Percentiles rank a stretch among this genome's conserved stretches.
Conservation (phyloP, 2,888 invertebrate genomes). For the Taphrorychus bicolor region DNA sequence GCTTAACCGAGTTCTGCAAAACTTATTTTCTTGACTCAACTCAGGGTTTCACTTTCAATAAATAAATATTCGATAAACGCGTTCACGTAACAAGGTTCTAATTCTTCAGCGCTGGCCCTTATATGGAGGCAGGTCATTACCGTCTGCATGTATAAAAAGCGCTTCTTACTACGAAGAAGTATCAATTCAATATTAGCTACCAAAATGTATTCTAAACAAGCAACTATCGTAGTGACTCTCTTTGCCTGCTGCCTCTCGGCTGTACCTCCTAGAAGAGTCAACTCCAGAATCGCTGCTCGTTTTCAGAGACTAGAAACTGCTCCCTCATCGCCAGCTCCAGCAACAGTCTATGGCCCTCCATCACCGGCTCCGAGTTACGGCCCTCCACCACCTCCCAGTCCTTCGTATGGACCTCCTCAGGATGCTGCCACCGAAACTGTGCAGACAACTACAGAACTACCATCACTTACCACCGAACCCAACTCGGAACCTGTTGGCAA, state of each 20-base stretch:
- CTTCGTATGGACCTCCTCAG: constrained; percentile 26
- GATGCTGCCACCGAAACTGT: constrained; percentile 14
- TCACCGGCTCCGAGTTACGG: constrained; percentile 23
- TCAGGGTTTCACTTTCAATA: background rate
- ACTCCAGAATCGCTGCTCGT: background rate
- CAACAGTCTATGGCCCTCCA: constrained; percentile 26
- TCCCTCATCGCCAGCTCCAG: constrained; percentile 11
- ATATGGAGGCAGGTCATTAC: background rate
- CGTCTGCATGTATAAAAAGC: background rate
- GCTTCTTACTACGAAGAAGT: background rate
- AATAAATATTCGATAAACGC: background rate
- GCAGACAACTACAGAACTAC: constrained; percentile 45
- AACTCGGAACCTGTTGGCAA: constrained; percentile 22
- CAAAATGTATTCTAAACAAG: constrained; percentile 1
- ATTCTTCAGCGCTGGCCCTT: background rate
- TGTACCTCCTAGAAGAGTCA: constrained; percentile 23
- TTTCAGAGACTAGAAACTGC: constrained; percentile 23
- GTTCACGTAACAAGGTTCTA: background rate
- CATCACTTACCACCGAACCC: constrained; percentile 53
- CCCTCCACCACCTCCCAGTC: constrained; percentile 22
- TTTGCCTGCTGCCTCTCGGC: constrained; percentile 4
- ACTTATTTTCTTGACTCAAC: no score
- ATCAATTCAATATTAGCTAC: background rate
- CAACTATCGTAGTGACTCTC: constrained; percentile 10
- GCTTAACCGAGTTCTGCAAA: no score